Evolutionary conservation across 2,888 invertebrate species (phyloP).

Genomic region (Diploptera punctata): DNA sequence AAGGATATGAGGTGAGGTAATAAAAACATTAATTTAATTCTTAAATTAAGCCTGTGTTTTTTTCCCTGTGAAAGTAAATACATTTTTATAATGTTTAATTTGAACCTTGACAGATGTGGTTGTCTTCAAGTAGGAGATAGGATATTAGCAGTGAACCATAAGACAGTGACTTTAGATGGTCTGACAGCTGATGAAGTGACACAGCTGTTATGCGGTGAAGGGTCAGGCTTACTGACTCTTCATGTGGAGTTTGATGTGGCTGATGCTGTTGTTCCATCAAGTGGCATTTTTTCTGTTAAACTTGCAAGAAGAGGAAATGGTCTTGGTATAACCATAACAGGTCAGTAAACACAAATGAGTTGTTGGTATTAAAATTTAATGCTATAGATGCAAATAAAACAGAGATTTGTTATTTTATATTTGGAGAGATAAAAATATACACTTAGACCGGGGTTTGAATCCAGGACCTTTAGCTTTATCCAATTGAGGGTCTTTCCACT

Average conservation of each 20-base stretch:
- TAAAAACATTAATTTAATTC: no score
- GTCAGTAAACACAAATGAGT: slow-evolving; percentile 51
- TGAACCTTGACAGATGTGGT: slow-evolving; percentile 75
- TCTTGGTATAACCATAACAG: slow-evolving; percentile 89
- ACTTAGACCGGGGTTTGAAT: no score
- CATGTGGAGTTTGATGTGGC: slow-evolving; percentile 91
- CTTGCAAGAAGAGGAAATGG: slow-evolving; percentile 75
- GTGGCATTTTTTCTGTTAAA: slow-evolving; percentile 90
- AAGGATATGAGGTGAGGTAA: no score
- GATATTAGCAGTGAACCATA: slow-evolving; percentile 83
- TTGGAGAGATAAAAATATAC: no score
- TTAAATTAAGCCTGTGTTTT: no score
- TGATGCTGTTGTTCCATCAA: slow-evolving; percentile 88
- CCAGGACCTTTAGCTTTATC: no score
- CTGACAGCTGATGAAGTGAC: slow-evolving; percentile 54
- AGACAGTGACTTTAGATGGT: slow-evolving; percentile 56
- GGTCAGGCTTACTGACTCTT: slow-evolving; percentile 66
- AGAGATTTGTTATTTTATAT: no score
- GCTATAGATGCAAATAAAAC: neutral
- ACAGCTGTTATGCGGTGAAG: slow-evolving; percentile 50
- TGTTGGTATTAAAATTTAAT: neutral
- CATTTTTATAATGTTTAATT: no score
- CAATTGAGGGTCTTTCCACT: no score
- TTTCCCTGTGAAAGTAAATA: no score
- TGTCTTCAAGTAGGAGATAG: slow-evolving; percentile 83